These are phyloP conservation scores for Bubo blakistoni DNA, from an alignment of 2,113 vertebrate species.

Conservation along the genomic window DNA sequence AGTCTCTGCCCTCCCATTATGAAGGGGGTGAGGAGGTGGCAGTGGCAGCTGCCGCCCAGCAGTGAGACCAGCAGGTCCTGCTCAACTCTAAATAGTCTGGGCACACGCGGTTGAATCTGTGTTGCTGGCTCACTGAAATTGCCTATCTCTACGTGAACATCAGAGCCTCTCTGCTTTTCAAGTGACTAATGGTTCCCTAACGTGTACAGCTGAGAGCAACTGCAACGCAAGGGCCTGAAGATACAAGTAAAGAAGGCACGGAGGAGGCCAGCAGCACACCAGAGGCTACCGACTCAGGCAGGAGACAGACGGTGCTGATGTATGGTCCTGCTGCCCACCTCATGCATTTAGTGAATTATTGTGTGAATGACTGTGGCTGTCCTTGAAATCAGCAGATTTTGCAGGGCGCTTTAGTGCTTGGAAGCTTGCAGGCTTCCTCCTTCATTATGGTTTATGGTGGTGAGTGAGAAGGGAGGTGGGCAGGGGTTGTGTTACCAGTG, in stretches of 20 bases:
- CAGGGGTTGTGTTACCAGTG: neutral
- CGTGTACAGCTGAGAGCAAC: neutral
- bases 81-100: neutral
- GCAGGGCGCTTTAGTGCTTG: neutral
- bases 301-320: neutral
- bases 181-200: neutral
- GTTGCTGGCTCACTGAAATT: neutral
- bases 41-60: neutral
- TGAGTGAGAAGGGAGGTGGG: neutral
- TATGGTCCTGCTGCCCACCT: neutral
- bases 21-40: neutral
- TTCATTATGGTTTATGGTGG: accelerated
- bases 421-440: neutral
- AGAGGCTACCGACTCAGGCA: accelerated
- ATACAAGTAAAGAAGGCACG: neutral
- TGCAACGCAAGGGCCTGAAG: neutral
- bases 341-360: neutral
- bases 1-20: neutral
- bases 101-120: accelerated
- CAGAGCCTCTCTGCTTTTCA: neutral
- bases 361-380: neutral
- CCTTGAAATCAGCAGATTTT: neutral
- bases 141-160: neutral
- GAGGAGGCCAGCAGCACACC: neutral
- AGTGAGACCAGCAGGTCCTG: neutral